A percentile compares a stretch with the other conserved stretches of the same genome.
Conservation (phyloP, 2,888 invertebrate species). For the Drosophila testacea region DNA sequence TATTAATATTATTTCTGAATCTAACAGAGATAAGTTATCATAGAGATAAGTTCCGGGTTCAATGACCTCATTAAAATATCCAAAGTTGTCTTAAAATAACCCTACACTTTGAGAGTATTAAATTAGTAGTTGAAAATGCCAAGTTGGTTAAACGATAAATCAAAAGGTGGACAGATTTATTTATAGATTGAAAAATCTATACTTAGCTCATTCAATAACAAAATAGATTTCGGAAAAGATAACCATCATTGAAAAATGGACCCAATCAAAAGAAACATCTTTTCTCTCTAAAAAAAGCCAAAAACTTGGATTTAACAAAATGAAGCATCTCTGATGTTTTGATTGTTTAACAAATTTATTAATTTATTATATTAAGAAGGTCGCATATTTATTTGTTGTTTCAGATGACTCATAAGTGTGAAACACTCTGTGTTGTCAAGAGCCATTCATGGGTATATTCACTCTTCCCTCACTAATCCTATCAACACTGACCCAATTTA, state of each 20-base stretch:
- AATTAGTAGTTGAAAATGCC: too few relatives aligned
- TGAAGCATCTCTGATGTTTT: background rate
- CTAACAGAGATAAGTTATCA: background rate
- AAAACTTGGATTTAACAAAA: background rate
- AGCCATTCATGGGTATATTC: slow-evolving; percentile 5
- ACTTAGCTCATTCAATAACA: background rate
- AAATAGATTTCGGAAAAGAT: too few relatives aligned
- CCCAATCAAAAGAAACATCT: background rate
- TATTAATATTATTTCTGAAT: background rate
- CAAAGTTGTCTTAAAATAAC: too few relatives aligned
- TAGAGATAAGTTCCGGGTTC: slow-evolving; percentile 15
- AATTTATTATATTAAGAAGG: slow-evolving; percentile 27
- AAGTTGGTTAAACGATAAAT: too few relatives aligned
- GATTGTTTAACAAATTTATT: background rate
- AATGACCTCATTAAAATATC: background rate
- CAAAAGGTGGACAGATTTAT: background rate
- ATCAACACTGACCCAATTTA: slow-evolving; percentile 42
- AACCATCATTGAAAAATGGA: too few relatives aligned
- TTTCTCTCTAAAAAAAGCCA: background rate
- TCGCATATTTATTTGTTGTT: slow-evolving; percentile 1
- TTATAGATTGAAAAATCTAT: background rate
- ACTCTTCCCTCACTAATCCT: slow-evolving; percentile 9
- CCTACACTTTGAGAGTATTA: too few relatives aligned
- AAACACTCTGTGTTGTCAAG: slow-evolving; percentile 13
- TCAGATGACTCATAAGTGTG: slow-evolving; percentile 23